Base-by-base conservation (phyloP, 2,888 invertebrate species). In the Zootermopsis nevadensis region DNA sequence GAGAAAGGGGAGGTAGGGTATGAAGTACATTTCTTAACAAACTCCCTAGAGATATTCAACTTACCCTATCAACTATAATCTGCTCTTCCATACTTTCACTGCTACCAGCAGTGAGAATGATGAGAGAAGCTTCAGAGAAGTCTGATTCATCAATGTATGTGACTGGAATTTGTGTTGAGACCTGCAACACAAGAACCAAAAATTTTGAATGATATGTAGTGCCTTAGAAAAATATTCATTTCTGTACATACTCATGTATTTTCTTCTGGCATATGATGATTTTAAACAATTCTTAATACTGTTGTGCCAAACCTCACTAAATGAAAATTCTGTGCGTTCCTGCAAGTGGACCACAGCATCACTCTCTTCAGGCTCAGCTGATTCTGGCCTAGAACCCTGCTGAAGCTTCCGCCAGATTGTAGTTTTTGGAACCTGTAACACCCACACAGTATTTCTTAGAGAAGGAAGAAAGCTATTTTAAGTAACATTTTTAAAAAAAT, bases 361-460 rank as follows among this genome's bases (percentile, higher is more conserved):
- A 38, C 67, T 35, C 27, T 55, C 74, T 27, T 33, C 42, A 53
- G 6, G 42, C 3, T 35, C 76, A 2, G 72, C 81, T 27, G 24
- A 48, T 33, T 66, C 79, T 3, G 82, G 35, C n/a, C 38, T 35
- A 27, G 81, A 33, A n/a, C 55, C 88, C 83, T 89, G 88, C 82
- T 90, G 89, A 31, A 90, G 86, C 66, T 88, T 87, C 83, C 90
- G 88, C 90, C 90, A 90, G 84, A 90, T 89, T 0, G 90, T 90
- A 3, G 90, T 90, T 86, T 90, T 90, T 27, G 90, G 90, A 84
- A 90, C 89, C 86, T 87, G 55, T 0, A 72, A 48, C 15, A 48
- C 3, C 19, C 48, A 48, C 19, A 48, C 19, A 48, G 19, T 15
- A 48, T 15, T 48, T 19, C 19, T 15, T 48, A 38, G 6, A 30